A percentile compares a stretch with the other conserved stretches of the same genome.
Evolutionary conservation across 1,140 invertebrate genomes (phyloP).

Genomic region (Drosophila yakuba): DNA sequence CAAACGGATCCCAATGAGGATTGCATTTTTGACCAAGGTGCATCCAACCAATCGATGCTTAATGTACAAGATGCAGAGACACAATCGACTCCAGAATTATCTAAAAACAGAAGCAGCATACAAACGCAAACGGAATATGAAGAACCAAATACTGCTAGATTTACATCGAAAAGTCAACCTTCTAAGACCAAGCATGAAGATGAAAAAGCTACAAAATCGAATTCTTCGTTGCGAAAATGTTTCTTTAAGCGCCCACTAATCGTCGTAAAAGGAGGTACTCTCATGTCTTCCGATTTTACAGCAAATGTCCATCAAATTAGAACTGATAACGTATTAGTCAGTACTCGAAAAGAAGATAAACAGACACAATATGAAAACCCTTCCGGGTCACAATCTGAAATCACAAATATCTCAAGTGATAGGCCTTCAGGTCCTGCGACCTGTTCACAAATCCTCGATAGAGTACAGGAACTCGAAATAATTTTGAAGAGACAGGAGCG

Average conservation of each 20-base stretch:
- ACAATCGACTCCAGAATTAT: neutral
- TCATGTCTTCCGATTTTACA: neutral
- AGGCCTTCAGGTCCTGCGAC: neutral
- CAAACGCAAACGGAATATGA: neutral
- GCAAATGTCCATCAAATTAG: neutral
- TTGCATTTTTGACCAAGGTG: too few species aligned
- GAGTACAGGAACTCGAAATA: conserved; percentile 11
- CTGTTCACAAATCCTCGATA: conserved; percentile 3
- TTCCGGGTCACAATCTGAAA: neutral
- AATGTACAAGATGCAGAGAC: neutral
- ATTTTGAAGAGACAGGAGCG: conserved; percentile 12
- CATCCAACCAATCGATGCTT: neutral
- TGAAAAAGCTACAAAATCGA: neutral
- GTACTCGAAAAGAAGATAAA: neutral
- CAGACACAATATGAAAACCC: conserved; percentile 5
- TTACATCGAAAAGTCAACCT: neutral
- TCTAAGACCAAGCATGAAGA: neutral
- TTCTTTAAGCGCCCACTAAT: conserved; percentile 11
- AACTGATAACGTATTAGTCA: neutral
- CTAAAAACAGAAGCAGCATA: neutral
- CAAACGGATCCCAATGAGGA: neutral
- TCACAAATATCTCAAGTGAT: too few species aligned
- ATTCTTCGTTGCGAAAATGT: neutral
- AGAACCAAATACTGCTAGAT: neutral
- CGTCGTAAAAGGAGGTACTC: neutral